Evolutionary conservation across 1,140 invertebrate species (phyloP).

Genomic region (Prorops nasuta): DNA sequence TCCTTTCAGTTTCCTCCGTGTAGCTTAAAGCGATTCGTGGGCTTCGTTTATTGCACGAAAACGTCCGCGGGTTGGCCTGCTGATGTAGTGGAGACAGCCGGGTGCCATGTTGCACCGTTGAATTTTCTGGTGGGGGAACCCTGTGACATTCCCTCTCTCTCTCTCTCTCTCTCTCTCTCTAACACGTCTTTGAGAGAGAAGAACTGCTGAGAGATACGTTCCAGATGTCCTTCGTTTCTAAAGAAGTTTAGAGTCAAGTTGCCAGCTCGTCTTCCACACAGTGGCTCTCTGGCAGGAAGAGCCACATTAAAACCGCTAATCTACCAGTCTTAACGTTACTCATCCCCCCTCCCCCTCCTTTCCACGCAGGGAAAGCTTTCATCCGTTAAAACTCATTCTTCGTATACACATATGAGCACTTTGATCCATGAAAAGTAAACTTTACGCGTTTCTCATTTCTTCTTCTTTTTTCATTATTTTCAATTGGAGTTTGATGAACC

Average conservation of each 20-base stretch:
- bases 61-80: slow-evolving; percentile 19
- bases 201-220: slow-evolving; percentile 37
- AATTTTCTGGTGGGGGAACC: no score
- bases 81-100: no score
- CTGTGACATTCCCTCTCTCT: no score
- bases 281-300: slow-evolving; percentile 33
- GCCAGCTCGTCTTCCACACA: slow-evolving; percentile 23
- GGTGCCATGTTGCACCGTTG: no score
- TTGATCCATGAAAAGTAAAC: no score
- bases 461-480: not conserved
- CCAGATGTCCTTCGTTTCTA: slow-evolving; percentile 46
- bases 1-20: slow-evolving; percentile 10
- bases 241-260: slow-evolving; percentile 42
- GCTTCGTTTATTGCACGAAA: slow-evolving; percentile 33
- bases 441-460: not conserved
- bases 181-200: no score
- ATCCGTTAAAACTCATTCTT: no score
- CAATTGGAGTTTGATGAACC: no score
- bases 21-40: slow-evolving; percentile 24
- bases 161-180: no score
- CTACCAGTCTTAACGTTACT: slow-evolving; percentile 32
- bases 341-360: slow-evolving; percentile 9
- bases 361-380: no score
- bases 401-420: no score
- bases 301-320: slow-evolving; percentile 51